Evolutionary conservation across 1,140 invertebrate species (phyloP), one percentile per base, ranked within the genome.

Genomic region (Zaprionus kolodkinae): DNA sequence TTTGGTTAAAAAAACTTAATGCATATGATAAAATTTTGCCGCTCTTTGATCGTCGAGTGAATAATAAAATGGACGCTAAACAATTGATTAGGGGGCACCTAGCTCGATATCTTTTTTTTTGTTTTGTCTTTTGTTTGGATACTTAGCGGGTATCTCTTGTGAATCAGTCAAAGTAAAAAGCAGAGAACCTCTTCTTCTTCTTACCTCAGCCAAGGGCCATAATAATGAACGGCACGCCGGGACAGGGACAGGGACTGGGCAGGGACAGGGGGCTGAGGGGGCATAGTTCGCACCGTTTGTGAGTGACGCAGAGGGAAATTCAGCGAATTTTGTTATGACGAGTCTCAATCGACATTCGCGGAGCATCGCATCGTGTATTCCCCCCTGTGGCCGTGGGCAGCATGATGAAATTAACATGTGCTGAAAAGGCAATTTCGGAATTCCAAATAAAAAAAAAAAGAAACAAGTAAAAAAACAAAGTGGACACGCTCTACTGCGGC

Each of bases 331-430:
- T n/a, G 57, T 36, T 25, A 40, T 73, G 71, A 73, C 64, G 66
- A 73, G 60, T 57, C 56, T 57, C 56, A 40, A 68, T 73, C 48
- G 48, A 61, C 54, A 68, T 61, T 54, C 48, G 48, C 38, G 27
- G 7, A 61, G 71, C 38, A 67, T 72, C 56, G 48, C 30, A 52
- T 21, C 21, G 21, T 21, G 64, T 48, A 40, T 59, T 67, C 40
- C 62, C 40, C 40, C 25, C 21, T 17, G 7, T 33, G 17, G 38
- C 25, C 21, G 54, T 62, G 55, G 38, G 65, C 61, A 56, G 68
- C 57, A 62, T 56, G 56, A 56, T 36, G 15, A 54, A 67, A 67
- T 62, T 68, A 73, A 62, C 65, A 73, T 73, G 50, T 69, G 71
- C 65, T 48, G 48, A 61, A 62, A 73, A 45, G 56, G 65, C 65